Conservation (phyloP, 1,140 invertebrate genomes). For the Aricia agestis region DNA sequence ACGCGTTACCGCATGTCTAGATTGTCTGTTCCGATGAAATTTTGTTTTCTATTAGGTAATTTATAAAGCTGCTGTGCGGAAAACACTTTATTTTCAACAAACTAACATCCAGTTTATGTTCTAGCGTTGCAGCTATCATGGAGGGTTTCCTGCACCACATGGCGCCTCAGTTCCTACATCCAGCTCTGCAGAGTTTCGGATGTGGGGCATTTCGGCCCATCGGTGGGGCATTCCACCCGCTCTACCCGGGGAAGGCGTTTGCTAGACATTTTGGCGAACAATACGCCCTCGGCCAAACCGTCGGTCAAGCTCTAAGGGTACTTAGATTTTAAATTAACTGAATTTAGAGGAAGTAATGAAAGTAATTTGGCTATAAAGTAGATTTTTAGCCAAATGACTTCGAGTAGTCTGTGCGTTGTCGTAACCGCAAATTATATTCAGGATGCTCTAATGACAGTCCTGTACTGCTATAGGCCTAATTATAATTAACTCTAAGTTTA, state of each 20-base stretch:
- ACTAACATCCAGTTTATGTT: neutral
- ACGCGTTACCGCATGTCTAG: too few species aligned
- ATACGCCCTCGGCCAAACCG: conserved; percentile 69
- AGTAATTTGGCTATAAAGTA: neutral
- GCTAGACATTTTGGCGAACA: conserved; percentile 73
- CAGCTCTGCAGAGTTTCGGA: conserved; percentile 71
- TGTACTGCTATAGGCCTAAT: too few species aligned
- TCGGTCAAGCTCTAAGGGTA: conserved; percentile 67
- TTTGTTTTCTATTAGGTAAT: too few species aligned
- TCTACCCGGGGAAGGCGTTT: conserved; percentile 72
- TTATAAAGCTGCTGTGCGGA: conserved; percentile 19
- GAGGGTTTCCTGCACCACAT: conserved; percentile 74
- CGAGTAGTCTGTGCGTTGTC: too few species aligned
- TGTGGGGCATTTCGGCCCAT: conserved; percentile 73
- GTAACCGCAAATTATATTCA: too few species aligned
- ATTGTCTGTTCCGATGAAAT: too few species aligned
- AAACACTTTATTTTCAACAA: neutral
- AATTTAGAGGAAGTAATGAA: neutral
- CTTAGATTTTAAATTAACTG: too few species aligned
- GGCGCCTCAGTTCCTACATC: conserved; percentile 73
- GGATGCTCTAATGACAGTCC: too few species aligned
- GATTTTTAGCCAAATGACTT: too few species aligned
- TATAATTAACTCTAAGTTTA: too few species aligned
- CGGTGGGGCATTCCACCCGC: conserved; percentile 69
- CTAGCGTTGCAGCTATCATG: conserved; percentile 42